Evolutionary conservation across 2,797 vertebrate genomes (phyloP), one percentile per base, ranked within the genome.

Genomic region (Anguilla marmorata): DNA sequence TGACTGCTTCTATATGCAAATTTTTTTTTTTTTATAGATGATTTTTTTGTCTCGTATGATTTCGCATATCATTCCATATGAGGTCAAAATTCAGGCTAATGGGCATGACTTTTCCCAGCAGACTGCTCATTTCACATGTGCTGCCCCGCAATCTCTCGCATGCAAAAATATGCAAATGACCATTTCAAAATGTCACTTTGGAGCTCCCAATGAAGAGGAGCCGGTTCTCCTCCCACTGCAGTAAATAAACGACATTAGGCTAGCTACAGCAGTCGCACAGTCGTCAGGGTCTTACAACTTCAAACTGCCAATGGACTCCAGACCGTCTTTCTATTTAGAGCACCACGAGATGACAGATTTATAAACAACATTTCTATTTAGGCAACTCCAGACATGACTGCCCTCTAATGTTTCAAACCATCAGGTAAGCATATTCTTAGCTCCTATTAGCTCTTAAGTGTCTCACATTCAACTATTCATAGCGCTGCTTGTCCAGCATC

Each of bases 301-400:
- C 63, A 76, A 19, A 76, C 72, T 33, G 14, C 16, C 72, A 37
- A 33, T 37, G 76, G 76, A 41, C 76, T 80, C 19, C 27, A 21
- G 72, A 12, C 33, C 72, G 16, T 12, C 21, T 41, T 45, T 19
- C 76, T 80, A 80, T 80, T 80, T 80, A 80, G 24, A 80, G 76
- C 11, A 7, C 48, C 9, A 87, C 2, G 19, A 86, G 88, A 89
- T 90, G 89, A 93, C 90, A 87, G 56, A 85, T 93, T 92, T 87
- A 92, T 89, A 89, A 88, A 90, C 90, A 89, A 87, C 14, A 27
- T 83, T 90, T 92, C 91, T 88, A 93, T 94, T 93, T 90, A 88
- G 8, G 82, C 74, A 84, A 85, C 12, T 33, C 19, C 21, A 9
- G 82, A 85, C 82, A 30, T 76, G 80, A 86, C 86, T 56, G 50